Evolutionary conservation across 2,797 vertebrate genomes (phyloP).

Genomic region (Lagodon rhomboides): DNA sequence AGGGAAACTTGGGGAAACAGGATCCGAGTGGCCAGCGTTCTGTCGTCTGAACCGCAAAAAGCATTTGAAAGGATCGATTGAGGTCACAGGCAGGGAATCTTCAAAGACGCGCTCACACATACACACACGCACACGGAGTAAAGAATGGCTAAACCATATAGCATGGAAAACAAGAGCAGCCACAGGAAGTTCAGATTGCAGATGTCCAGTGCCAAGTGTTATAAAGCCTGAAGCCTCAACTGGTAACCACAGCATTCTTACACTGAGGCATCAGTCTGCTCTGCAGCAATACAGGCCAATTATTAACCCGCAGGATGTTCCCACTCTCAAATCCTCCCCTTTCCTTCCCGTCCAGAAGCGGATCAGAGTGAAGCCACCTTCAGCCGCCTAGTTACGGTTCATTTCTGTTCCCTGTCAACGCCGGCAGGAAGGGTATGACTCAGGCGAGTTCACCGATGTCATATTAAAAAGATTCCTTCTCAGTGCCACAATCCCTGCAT

Average conservation of each 20-base stretch:
- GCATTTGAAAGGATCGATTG: constrained; percentile 38
- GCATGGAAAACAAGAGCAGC: constrained; percentile 74
- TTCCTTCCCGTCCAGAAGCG: constrained; percentile 45
- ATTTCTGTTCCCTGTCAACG: constrained; percentile 25
- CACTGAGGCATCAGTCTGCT: constrained; percentile 72
- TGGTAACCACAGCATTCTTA: constrained; percentile 82
- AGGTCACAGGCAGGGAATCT: constrained; percentile 56
- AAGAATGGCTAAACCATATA: constrained; percentile 68
- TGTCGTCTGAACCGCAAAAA: constrained; percentile 56
- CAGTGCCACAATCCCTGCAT: constrained; percentile 29
- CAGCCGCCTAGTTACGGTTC: constrained; percentile 38
- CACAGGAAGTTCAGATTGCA: constrained; percentile 76
- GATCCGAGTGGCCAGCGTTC: constrained; percentile 31
- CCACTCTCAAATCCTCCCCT: constrained; percentile 61
- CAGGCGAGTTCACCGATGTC: constrained; percentile 11
- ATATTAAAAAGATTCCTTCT: constrained; percentile 33
- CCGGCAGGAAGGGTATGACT: constrained; percentile 36
- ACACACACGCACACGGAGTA: constrained; percentile 19
- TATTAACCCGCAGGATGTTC: constrained; percentile 81
- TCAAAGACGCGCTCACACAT: constrained; percentile 50
- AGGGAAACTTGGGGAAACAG: constrained; percentile 42
- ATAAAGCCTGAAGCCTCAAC: constrained; percentile 70
- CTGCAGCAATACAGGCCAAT: constrained; percentile 70
- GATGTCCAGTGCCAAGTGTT: constrained; percentile 76
- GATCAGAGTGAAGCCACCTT: constrained; percentile 61